These are phyloP conservation scores for Ethmia dodecea DNA, from an alignment of 2,888 invertebrate genomes.

Conservation along the genomic window DNA sequence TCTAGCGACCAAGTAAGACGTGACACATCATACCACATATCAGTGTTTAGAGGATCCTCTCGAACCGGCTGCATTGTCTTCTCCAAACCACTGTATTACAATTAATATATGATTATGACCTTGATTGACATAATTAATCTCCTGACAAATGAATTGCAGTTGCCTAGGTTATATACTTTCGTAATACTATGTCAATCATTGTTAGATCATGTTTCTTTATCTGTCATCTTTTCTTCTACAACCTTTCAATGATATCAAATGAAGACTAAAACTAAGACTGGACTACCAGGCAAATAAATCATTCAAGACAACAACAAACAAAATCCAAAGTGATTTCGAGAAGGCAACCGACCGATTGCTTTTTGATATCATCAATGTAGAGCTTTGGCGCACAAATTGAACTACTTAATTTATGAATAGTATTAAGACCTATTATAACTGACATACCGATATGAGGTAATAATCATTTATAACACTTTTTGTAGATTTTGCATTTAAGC, in stretches of 20 bases:
- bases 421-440: slow-evolving; percentile 59
- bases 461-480: slow-evolving; percentile 71
- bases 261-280: not conserved
- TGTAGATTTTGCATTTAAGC: slow-evolving; percentile 73
- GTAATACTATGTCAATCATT: slow-evolving; percentile 2
- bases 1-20: slow-evolving; percentile 59
- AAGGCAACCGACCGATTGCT: no score
- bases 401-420: slow-evolving; percentile 51
- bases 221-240: not conserved
- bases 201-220: not conserved
- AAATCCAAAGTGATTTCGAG: no score
- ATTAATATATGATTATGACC: no score
- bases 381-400: slow-evolving; percentile 74
- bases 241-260: not conserved
- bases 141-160: no score
- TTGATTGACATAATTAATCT: no score
- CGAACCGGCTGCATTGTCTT: slow-evolving; percentile 30
- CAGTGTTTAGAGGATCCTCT: slow-evolving; percentile 51
- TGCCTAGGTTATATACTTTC: no score
- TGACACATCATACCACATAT: slow-evolving; percentile 75
- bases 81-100: slow-evolving; percentile 30
- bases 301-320: no score
- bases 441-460: slow-evolving; percentile 62
- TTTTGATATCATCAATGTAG: slow-evolving; percentile 60
- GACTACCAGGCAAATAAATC: no score